Percentiles rank a stretch among this genome's conserved stretches.
Conservation (phyloP, 2,797 vertebrate species). For the Peromyscus eremicus region DNA sequence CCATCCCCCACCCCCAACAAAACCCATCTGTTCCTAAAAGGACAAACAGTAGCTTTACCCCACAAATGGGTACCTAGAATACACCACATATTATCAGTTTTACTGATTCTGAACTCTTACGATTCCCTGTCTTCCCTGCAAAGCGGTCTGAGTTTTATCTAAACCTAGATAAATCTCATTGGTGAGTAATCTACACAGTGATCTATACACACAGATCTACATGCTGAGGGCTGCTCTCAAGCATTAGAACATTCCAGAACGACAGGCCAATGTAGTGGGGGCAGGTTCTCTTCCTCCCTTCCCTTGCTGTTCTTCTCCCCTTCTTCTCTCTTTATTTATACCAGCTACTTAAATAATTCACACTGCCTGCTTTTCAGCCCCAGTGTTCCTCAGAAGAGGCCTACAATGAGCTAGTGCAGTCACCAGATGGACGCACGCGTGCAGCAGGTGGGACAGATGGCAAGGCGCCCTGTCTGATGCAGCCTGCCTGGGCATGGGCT, state of each 20-base stretch:
- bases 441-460: slow-evolving; percentile 96
- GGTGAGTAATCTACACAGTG: slow-evolving; percentile 89
- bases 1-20: slow-evolving; percentile 39
- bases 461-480: slow-evolving; percentile 90
- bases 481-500: slow-evolving; percentile 87
- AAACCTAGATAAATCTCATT: slow-evolving; percentile 92
- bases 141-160: slow-evolving; percentile 89
- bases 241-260: slow-evolving; percentile 90
- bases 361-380: slow-evolving; percentile 88
- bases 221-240: slow-evolving; percentile 90
- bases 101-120: slow-evolving; percentile 85
- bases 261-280: slow-evolving; percentile 73
- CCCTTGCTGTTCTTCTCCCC: slow-evolving; percentile 63
- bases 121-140: slow-evolving; percentile 87
- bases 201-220: slow-evolving; percentile 92
- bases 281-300: slow-evolving; percentile 15
- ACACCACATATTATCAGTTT: slow-evolving; percentile 85
- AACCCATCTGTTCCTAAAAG: slow-evolving; percentile 83
- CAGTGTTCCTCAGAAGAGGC: slow-evolving; percentile 85
- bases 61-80: slow-evolving; percentile 84
- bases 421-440: slow-evolving; percentile 93
- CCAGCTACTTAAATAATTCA: slow-evolving; percentile 91
- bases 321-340: slow-evolving; percentile 86
- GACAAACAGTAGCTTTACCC: slow-evolving; percentile 83
- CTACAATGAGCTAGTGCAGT: slow-evolving; percentile 89